A percentile compares a stretch with the other conserved stretches of the same genome.
These are phyloP conservation scores for Avahi laniger DNA, from an alignment of 2,797 vertebrate species.

Conservation along the genomic window DNA sequence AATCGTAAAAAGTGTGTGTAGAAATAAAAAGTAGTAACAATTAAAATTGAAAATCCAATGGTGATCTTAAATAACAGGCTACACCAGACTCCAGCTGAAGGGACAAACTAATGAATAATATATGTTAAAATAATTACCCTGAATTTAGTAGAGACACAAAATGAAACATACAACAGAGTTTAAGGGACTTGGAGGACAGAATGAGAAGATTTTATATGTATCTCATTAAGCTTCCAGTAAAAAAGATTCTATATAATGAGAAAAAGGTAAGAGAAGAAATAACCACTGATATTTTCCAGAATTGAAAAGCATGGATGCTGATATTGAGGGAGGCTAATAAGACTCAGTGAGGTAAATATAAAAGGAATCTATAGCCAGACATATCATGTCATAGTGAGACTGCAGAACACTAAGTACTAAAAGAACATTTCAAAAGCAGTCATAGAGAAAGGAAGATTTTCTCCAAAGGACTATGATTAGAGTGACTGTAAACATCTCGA, in stretches of 20 bases:
- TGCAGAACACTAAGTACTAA: neutral
- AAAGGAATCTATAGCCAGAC: neutral
- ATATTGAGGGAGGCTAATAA: neutral
- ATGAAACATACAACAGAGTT: neutral
- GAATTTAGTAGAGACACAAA: neutral
- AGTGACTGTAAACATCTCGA: neutral
- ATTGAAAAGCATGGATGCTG: neutral
- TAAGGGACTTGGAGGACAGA: neutral
- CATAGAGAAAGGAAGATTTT: conserved; percentile 10
- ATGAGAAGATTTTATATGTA: neutral
- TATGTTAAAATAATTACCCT: neutral
- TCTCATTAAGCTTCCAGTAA: neutral
- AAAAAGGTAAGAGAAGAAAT: neutral
- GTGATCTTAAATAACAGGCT: neutral
- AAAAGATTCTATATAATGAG: neutral
- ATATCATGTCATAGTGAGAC: neutral
- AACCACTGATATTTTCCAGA: neutral
- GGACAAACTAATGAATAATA: neutral
- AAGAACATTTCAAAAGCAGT: neutral
- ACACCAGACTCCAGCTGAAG: neutral
- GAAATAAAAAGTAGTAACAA: neutral
- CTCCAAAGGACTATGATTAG: neutral
- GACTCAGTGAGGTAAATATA: neutral
- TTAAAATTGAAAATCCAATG: conserved; percentile 1
- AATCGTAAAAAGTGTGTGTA: neutral